Percentiles rank a stretch among this genome's conserved stretches.
These are phyloP conservation scores for Hemichromis elongatus DNA, from an alignment of 2,113 vertebrate species.

Conservation along the genomic window DNA sequence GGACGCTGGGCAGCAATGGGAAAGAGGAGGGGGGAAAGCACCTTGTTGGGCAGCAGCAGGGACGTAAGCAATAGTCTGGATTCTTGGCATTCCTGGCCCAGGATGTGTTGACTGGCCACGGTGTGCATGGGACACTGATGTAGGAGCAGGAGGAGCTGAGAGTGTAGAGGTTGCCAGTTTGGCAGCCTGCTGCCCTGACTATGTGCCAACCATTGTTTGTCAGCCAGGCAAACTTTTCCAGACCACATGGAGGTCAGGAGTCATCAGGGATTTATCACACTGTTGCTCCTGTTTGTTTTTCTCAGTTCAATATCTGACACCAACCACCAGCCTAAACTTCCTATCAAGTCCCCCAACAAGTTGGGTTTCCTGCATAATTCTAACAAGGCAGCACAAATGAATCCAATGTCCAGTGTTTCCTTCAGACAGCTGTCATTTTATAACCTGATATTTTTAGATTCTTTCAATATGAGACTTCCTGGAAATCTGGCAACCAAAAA, in stretches of 20 bases:
- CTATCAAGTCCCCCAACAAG: background rate
- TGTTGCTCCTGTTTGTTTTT: slow-evolving; percentile 20
- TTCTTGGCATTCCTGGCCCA: slow-evolving; percentile 72
- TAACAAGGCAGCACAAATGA: background rate
- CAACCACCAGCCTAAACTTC: background rate
- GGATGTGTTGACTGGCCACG: slow-evolving; percentile 69
- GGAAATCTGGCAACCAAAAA: background rate
- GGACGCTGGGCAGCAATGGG: background rate
- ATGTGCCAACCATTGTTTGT: slow-evolving; percentile 72
- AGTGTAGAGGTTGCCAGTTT: slow-evolving; percentile 38
- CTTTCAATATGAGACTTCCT: background rate
- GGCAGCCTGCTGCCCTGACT: slow-evolving; percentile 32
- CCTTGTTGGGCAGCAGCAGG: slow-evolving; percentile 44
- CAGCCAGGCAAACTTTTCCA: slow-evolving; percentile 72
- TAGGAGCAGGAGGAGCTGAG: background rate
- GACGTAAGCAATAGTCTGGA: slow-evolving; percentile 47
- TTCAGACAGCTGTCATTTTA: background rate
- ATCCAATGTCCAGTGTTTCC: background rate
- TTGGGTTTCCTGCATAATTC: background rate
- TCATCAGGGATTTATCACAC: slow-evolving; percentile 10
- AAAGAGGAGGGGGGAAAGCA: background rate
- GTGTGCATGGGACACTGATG: slow-evolving; percentile 46
- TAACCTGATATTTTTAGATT: background rate
- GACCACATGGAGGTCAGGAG: slow-evolving; percentile 49
- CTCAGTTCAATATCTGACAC: background rate